These are phyloP conservation scores for Dicrostonyx torquatus DNA, from an alignment of 2,797 vertebrate genomes.

Conservation along the genomic window DNA sequence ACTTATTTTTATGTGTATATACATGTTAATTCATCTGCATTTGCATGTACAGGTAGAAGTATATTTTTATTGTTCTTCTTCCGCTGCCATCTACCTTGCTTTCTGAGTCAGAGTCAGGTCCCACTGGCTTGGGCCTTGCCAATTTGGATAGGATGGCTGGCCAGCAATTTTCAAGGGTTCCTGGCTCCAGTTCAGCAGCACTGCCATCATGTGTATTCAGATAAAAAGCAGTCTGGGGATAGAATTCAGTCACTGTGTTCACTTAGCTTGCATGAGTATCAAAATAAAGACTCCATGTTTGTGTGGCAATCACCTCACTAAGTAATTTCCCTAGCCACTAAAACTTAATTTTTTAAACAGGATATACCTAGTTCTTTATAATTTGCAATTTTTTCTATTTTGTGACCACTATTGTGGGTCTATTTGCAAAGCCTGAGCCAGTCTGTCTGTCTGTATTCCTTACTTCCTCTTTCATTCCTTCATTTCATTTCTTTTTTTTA, in stretches of 20 bases:
- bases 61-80: not conserved
- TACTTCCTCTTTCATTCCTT: accelerated
- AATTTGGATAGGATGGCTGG: not conserved
- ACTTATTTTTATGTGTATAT: not conserved
- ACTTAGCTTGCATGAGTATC: not conserved
- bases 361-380: not conserved
- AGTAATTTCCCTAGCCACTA: not conserved
- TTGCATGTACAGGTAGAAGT: not conserved
- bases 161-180: not conserved
- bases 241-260: not conserved
- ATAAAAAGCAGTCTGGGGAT: not conserved
- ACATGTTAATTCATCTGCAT: not conserved
- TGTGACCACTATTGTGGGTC: not conserved
- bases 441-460: not conserved
- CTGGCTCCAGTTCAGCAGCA: not conserved
- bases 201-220: not conserved
- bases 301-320: not conserved
- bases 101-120: not conserved
- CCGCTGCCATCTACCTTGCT: not conserved
- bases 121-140: not conserved
- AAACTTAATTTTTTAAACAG: not conserved
- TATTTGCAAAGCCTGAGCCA: not conserved
- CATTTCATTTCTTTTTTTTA: not conserved
- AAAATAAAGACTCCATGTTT: not conserved
- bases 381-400: slow-evolving; percentile 38